These are phyloP conservation scores for Lydus trimaculatus DNA, from an alignment of 2,888 invertebrate species.

Conservation along the genomic window DNA sequence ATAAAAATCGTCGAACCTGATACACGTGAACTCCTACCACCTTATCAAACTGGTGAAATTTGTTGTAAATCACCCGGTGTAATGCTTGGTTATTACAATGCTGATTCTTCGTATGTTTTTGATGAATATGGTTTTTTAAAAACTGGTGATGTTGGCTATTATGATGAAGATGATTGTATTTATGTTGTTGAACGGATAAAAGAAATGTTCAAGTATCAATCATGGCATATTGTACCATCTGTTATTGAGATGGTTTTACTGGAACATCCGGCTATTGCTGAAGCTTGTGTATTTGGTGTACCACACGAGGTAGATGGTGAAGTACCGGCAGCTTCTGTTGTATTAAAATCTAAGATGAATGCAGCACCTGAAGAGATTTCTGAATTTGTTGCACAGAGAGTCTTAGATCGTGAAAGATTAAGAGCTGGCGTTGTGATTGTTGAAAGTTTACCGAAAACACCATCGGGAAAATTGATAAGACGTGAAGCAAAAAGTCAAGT, in stretches of 20 bases:
- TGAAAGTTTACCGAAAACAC: slow-evolving; percentile 43
- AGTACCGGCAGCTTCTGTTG: slow-evolving; percentile 42
- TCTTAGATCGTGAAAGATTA: slow-evolving; percentile 43
- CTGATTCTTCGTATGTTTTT: slow-evolving; percentile 57
- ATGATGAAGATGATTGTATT: slow-evolving; percentile 60
- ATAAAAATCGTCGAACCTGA: slow-evolving; percentile 41
- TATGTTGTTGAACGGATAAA: slow-evolving; percentile 62
- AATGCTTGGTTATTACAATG: slow-evolving; percentile 61
- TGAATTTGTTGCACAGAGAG: slow-evolving; percentile 39
- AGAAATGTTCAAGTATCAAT: slow-evolving; percentile 61
- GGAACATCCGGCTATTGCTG: slow-evolving; percentile 45
- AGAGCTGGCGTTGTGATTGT: slow-evolving; percentile 46
- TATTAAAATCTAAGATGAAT: slow-evolving; percentile 21
- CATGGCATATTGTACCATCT: slow-evolving; percentile 58
- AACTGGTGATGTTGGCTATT: slow-evolving; percentile 63
- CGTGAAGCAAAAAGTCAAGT: not conserved
- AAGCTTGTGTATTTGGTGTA: slow-evolving; percentile 44
- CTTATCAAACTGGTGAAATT: slow-evolving; percentile 63
- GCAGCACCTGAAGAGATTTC: slow-evolving; percentile 34
- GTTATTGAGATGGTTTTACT: slow-evolving; percentile 42
- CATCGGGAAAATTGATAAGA: slow-evolving; percentile 40
- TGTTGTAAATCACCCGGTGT: slow-evolving; percentile 57
- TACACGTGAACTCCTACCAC: slow-evolving; percentile 42
- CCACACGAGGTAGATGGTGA: slow-evolving; percentile 45
- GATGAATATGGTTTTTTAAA: slow-evolving; percentile 61